Evolutionary conservation across 53 echinoderm and acorn worm species (phyloP), one percentile per base, ranked within the genome.

Genomic region (Stichopus horrens): DNA sequence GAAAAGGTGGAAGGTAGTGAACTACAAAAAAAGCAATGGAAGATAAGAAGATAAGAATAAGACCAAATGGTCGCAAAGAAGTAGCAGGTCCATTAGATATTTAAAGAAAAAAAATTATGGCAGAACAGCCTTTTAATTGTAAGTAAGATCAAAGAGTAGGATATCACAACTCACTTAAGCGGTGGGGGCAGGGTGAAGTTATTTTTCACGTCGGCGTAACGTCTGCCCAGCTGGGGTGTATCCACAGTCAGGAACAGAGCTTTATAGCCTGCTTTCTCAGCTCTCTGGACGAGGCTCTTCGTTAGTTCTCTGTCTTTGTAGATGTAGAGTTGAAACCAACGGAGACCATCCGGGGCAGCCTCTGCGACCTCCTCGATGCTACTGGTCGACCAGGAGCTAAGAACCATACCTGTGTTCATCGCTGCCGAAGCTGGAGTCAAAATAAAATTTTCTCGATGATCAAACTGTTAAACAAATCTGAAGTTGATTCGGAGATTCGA

Each of bases 271-370:
- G 91, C 92, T 55, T 66, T 88, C 91, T 96, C 95, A n/a, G 97
- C 97, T 88, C 94, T 84, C 83, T 74, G 80, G 55, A 96, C 90
- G 18, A 96, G 87, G 53, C 92, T 78, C 54, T 57, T 74, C 18
- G 91, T 90, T 6, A 90, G 75, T 4, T 86, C 83, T n/a, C 91
- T 88, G 60, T 96, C 97, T 77, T 74, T 90, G 89, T 88, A 91
- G 60, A 96, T 79, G 56, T 96, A 95, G 89, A 96, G 95, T 59
- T 96, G 97, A 75, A 95, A 95, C 97, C 97, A 96, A 53, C 89
- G 78, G 51, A 91, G 88, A 9, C 97, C 97, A 37, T 73, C 90
- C 5, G 93, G 92, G 20, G 93, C 90, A 16, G 93, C 90, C 58
- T 80, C 90, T 0, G 92, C 92, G 11, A 96, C 92, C 65, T 96